A percentile compares a stretch with the other conserved stretches of the same genome.
Evolutionary conservation across 2,797 vertebrate genomes (phyloP).

Genomic region (Orestias chungarensis): DNA sequence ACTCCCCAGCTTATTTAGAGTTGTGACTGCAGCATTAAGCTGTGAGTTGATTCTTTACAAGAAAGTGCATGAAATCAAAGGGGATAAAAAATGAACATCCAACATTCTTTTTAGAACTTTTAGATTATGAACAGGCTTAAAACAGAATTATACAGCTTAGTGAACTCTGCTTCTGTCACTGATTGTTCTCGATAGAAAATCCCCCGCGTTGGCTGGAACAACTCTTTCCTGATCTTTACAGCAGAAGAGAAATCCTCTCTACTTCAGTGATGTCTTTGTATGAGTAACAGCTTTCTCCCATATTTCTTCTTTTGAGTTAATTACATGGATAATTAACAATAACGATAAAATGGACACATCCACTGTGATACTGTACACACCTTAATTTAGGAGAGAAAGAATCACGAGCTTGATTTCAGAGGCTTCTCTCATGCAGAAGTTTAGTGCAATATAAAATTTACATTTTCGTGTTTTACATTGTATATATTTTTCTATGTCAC

Average conservation of each 20-base stretch:
- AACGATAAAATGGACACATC: neutral
- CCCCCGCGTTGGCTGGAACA: neutral
- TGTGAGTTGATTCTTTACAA: neutral
- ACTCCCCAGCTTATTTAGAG: neutral
- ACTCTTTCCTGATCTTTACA: neutral
- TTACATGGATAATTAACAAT: conserved; percentile 33
- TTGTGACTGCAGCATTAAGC: neutral
- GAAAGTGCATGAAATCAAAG: neutral
- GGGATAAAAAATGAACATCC: neutral
- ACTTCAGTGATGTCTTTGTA: neutral
- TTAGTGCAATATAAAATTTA: too few species aligned
- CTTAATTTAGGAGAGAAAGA: too few species aligned
- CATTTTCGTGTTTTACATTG: too few species aligned
- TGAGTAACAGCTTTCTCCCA: conserved; percentile 24
- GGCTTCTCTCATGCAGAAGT: too few species aligned
- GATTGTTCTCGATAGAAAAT: neutral
- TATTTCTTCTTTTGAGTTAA: conserved; percentile 8
- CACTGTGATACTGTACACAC: too few species aligned
- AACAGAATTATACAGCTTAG: neutral
- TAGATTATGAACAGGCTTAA: neutral
- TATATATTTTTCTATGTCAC: too few species aligned
- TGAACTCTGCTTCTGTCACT: neutral
- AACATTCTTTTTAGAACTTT: neutral
- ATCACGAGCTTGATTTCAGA: too few species aligned
- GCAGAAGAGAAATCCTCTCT: conserved; percentile 7